Base-by-base conservation (phyloP, 2,113 vertebrate species). In the Actinemys pallida region DNA sequence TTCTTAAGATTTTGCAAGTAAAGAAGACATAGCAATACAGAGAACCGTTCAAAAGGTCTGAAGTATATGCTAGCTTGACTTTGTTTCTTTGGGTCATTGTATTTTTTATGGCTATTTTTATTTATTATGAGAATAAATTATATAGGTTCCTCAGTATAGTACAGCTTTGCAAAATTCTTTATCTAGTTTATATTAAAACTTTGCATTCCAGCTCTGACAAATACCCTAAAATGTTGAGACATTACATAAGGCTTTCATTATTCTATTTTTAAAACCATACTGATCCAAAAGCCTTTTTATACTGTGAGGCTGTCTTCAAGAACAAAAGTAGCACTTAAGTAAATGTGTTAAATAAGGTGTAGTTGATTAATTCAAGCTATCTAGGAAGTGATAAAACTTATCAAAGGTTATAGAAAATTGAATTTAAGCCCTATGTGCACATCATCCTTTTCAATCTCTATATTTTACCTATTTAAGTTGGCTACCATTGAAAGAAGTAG, bases 401-500 rank as follows among this genome's bases (percentile, higher is more conserved):
- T 42, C 24, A 31, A 95, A 85, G 76, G 31, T 45, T 75, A 62
- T 42, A 10, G 54, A 25, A 47, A 47, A 84, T 35, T 93, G 72
- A 96, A 75, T 94, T 72, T 90, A 88, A 45, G 25, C 89, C 65
- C 49, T 86, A 6, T 88, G 62, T 27, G 29, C 8, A 1, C 86
- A 59, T 4, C 45, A 79, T 91, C 39, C 62, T 80, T 93, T 83
- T 86, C 89, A 90, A 89, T 54, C 62, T 86, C 45, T 87, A 35
- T 3, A 87, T 96, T 93, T 93, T 80, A 91, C 81, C 81, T 89
- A 27, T 81, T 90, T 96, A 92, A 90, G 45, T 90, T 96, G 92
- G 65, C 94, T 95, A 3, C 54, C 29, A 35, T 59, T 95, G 52
- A 87, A 95, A 93, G 82, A 83, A 80, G 12, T 85, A 93, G 59